Base-by-base conservation (phyloP, 2,113 vertebrate species). In the Oostethus manadensis region DNA sequence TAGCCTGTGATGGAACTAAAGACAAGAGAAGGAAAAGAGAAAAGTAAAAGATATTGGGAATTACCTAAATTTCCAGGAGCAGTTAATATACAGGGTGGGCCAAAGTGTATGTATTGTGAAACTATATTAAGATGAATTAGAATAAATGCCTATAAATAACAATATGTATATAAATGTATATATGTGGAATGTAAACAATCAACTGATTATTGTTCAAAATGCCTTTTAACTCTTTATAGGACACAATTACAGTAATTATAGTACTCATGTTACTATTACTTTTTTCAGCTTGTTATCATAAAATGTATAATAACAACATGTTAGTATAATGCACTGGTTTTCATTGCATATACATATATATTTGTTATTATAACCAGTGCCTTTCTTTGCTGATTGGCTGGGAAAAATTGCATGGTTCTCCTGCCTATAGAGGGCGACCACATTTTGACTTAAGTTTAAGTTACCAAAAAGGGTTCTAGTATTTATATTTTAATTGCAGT, bases 1-100 rank as follows among this genome's bases (percentile, higher is more conserved):
- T 90, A 87, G 89, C 91, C 90, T 92, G 81, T 81, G 91, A 91
- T 78, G 93, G 92, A 70, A 90, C 94, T 97, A 90, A 81, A 84
- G 84, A 82, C 86, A 86, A 90, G 87, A 89, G 86, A 85, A 73
- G 51, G 58, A 6, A 38, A 62, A 76, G 43, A 74, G 17, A 57
- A 26, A 71, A 83, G 67, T 78, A 42, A 65, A 70, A 0, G 17
- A 71, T 56, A 77, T 18, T 4, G 63, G 65, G 45, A 45, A 63
- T n/a, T 38, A 11, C 18, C 17, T 15, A 26, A 51, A 6, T 26
- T 14, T 4, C 15, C 23, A 4, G 9, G 1, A 53, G 51, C 17
- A 53, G 23, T 33, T 1, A 17, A 33, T 8, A 53, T 3, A 42
- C 13, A 33, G 29, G 13, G n/a, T n/a, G n/a, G n/a, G n/a, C n/a